These are phyloP conservation scores for Bombyx huttoni DNA, from an alignment of 2,888 invertebrate genomes.

Conservation along the genomic window DNA sequence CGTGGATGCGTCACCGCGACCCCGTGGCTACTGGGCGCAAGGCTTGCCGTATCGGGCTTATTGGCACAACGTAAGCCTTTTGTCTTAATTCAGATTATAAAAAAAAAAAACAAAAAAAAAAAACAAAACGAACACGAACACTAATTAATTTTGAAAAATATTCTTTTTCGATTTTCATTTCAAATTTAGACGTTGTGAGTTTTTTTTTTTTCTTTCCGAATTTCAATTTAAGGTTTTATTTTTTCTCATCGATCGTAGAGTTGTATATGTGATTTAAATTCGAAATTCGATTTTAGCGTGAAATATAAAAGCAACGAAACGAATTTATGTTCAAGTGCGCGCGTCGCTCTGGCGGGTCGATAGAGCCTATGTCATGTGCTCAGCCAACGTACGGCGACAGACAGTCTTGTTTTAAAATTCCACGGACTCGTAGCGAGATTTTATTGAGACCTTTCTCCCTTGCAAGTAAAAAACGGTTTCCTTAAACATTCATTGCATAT, in stretches of 20 bases:
- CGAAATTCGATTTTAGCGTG: constrained; percentile 5
- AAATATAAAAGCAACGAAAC: constrained; percentile 19
- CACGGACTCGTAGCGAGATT: constrained; percentile 27
- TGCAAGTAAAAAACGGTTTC: constrained; percentile 13
- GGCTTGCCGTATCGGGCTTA: constrained; percentile 30
- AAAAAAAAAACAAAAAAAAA: neutral
- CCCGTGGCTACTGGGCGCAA: constrained; percentile 54
- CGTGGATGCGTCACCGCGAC: constrained; percentile 51
- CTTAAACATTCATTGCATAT: constrained; percentile 18
- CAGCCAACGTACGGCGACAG: constrained; percentile 54
- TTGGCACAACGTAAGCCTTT: constrained; percentile 34
- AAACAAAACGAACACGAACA: neutral
- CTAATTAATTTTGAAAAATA: neutral
- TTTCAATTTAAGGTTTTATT: neutral
- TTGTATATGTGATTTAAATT: neutral
- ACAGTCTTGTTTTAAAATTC: constrained; percentile 61
- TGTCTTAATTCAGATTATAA: constrained; percentile 10
- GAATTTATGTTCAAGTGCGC: constrained; percentile 48
- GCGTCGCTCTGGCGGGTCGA: constrained; percentile 59
- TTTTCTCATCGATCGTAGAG: neutral
- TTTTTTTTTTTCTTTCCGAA: constrained; percentile 6
- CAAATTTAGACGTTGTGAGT: neutral
- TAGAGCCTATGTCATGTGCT: constrained; percentile 54
- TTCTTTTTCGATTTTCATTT: neutral
- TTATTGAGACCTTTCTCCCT: constrained; percentile 33